phyloP scores from a whole-genome alignment of 2,113 vertebrate genomes.

The Marcusenius ussheri region DNA sequence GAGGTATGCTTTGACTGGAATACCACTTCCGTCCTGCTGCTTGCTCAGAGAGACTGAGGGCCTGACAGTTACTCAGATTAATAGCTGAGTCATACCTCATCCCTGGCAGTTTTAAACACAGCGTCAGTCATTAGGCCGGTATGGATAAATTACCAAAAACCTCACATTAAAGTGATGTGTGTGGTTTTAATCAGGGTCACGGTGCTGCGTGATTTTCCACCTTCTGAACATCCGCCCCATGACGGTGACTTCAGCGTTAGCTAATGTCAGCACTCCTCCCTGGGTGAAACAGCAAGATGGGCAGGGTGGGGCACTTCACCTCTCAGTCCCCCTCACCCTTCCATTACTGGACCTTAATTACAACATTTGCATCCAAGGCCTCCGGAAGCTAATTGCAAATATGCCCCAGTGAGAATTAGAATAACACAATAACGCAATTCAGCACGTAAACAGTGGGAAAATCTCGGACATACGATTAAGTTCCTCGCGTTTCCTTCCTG shows the following conservation, averaged over 20 bases:
- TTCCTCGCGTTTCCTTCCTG: not conserved
- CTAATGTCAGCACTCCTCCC: not conserved
- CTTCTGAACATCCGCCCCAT: conserved; percentile 50
- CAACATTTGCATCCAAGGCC: not conserved
- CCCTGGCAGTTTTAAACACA: conserved; percentile 56
- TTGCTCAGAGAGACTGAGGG: not conserved
- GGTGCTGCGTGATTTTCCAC: conserved; percentile 61
- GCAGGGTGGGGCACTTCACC: not conserved
- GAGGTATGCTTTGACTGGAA: not conserved
- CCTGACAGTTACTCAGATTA: conserved; percentile 6
- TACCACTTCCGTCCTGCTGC: not conserved
- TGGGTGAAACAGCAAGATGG: not conserved
- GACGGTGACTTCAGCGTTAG: conserved; percentile 32
- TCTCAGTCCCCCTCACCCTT: not conserved
- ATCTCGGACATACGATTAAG: not conserved
- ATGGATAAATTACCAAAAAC: conserved; percentile 54
- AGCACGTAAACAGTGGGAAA: not conserved
- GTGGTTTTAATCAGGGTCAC: conserved; percentile 54
- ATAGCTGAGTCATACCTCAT: conserved; percentile 40
- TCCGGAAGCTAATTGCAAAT: not conserved
- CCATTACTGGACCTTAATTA: not conserved
- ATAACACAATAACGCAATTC: not conserved
- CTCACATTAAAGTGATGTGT: conserved; percentile 59
- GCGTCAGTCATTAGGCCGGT: conserved; percentile 56
- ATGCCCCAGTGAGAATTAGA: not conserved